phyloP scores from a whole-genome alignment of 2,113 vertebrate species.

The Dipodomys stephensi region DNA sequence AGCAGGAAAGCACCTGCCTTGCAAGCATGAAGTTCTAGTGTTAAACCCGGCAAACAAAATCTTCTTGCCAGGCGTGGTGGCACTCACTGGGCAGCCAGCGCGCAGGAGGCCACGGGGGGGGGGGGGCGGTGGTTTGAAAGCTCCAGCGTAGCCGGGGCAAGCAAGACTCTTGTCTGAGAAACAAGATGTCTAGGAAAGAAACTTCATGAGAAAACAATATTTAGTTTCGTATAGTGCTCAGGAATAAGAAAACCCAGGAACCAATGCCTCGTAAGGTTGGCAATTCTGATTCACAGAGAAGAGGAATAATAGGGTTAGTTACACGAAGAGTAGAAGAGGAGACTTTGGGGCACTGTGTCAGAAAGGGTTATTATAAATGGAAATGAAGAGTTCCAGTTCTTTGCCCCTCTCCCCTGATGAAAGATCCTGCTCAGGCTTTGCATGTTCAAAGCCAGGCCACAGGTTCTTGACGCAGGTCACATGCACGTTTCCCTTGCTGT shows the following conservation, averaged over 20 bases:
- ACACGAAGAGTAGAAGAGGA: background rate
- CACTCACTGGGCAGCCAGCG: too few relatives aligned
- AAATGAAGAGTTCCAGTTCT: conserved; percentile 53
- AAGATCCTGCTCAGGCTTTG: background rate
- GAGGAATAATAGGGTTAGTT: background rate
- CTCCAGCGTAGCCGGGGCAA: too few relatives aligned
- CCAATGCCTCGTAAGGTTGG: background rate
- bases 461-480: conserved; percentile 11
- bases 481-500: conserved; percentile 51
- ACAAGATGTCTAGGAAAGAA: background rate
- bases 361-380: conserved; percentile 50
- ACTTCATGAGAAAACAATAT: background rate
- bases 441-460: conserved; percentile 37
- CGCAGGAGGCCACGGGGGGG: too few relatives aligned
- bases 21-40: too few relatives aligned
- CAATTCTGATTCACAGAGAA: background rate
- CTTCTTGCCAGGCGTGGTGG: too few relatives aligned
- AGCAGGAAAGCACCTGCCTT: too few relatives aligned
- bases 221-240: background rate
- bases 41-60: too few relatives aligned
- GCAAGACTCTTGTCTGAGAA: too few relatives aligned
- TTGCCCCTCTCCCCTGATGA: background rate
- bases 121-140: too few relatives aligned
- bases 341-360: background rate
- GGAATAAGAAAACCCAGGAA: background rate